phyloP scores from a whole-genome alignment of 2,888 invertebrate genomes.

The Mimas tiliae region DNA sequence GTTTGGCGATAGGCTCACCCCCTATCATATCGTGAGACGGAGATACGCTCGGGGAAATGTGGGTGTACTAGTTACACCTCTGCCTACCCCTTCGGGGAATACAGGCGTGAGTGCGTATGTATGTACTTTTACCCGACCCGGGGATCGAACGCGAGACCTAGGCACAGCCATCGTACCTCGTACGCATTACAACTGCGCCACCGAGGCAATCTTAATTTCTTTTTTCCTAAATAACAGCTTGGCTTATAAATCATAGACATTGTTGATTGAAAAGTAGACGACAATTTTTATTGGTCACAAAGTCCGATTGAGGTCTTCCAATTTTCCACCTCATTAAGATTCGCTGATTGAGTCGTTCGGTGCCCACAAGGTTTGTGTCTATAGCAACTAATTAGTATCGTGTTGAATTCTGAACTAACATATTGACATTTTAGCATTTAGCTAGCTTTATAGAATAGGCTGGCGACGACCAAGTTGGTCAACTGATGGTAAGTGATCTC shows the following conservation, averaged over 20 bases:
- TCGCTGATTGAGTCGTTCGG: conserved; percentile 39
- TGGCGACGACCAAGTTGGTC: too few relatives aligned
- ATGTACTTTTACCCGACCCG: too few relatives aligned
- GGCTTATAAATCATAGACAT: conserved; percentile 10
- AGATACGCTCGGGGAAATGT: too few relatives aligned
- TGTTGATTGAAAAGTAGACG: conserved; percentile 8
- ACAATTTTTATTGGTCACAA: conserved; percentile 26
- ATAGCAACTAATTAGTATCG: conserved; percentile 35
- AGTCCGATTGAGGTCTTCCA: conserved; percentile 30
- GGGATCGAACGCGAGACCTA: too few relatives aligned
- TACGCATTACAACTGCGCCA: background rate
- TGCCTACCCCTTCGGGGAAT: too few relatives aligned
- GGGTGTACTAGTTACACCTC: too few relatives aligned
- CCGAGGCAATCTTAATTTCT: background rate
- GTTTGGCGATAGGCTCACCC: too few relatives aligned
- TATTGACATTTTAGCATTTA: background rate
- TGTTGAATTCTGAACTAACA: background rate
- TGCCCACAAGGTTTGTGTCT: conserved; percentile 27
- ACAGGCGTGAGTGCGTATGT: too few relatives aligned
- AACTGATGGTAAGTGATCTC: too few relatives aligned
- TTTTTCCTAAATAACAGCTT: background rate
- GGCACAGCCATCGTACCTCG: too few relatives aligned
- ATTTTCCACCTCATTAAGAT: conserved; percentile 41
- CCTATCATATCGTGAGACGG: too few relatives aligned
- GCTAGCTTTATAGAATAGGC: too few relatives aligned